These are phyloP conservation scores for Ammodytes dubius DNA, from an alignment of 2,113 vertebrate genomes.

Conservation along the genomic window DNA sequence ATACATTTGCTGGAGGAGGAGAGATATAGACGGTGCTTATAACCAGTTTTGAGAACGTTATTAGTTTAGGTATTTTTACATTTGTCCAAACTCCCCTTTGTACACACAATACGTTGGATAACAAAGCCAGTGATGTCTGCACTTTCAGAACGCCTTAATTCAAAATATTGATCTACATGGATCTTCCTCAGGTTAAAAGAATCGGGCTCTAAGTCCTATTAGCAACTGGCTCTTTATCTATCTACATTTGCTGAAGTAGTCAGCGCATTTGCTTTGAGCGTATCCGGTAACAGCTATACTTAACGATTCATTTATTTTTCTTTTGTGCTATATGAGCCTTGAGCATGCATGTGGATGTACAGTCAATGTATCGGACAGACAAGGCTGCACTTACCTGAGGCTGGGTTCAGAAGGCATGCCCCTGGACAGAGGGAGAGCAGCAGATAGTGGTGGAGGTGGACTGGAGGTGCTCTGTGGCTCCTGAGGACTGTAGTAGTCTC, in stretches of 20 bases:
- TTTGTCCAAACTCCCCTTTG: neutral
- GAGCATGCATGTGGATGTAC: neutral
- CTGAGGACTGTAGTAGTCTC: conserved; percentile 68
- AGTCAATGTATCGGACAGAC: neutral
- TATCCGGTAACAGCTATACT: neutral
- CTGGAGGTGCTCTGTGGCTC: conserved; percentile 60
- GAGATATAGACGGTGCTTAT: neutral
- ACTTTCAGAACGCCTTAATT: conserved; percentile 2
- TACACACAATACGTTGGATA: conserved; percentile 4
- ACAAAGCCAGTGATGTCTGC: neutral
- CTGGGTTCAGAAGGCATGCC: conserved; percentile 94
- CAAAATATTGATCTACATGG: conserved; percentile 31
- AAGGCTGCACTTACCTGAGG: conserved; percentile 86
- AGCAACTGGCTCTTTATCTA: neutral
- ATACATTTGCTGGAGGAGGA: neutral
- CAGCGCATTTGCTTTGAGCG: neutral
- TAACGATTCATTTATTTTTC: neutral
- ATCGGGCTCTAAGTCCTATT: neutral
- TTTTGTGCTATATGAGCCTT: conserved; percentile 2
- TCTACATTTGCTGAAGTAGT: conserved; percentile 3
- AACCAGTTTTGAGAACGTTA: neutral
- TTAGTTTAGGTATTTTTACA: neutral
- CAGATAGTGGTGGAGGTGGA: conserved; percentile 48
- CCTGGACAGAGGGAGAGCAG: conserved; percentile 73
- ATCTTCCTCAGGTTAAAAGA: conserved; percentile 3